Conservation (phyloP, 2,888 invertebrate species). For the Drosophila cognata region DNA sequence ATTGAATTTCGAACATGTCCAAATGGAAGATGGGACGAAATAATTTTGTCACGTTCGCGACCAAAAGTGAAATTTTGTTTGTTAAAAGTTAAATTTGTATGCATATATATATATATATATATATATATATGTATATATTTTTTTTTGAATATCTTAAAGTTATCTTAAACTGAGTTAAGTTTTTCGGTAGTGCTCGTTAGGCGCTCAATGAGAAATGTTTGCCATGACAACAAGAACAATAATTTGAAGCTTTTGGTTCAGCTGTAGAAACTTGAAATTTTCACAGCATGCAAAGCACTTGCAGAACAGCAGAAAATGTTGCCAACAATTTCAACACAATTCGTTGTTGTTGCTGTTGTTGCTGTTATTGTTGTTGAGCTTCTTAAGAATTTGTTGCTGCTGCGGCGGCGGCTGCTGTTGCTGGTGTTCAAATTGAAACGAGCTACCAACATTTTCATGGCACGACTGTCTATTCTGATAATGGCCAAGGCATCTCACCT, state of each 20-base stretch:
- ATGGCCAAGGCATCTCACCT: constrained; percentile 39
- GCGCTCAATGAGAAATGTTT: not conserved
- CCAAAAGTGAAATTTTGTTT: not conserved
- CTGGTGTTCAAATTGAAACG: constrained; percentile 11
- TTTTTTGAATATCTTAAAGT: not conserved
- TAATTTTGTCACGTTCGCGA: not conserved
- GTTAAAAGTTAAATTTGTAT: not conserved
- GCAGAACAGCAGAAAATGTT: constrained; percentile 15
- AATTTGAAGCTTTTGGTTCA: constrained; percentile 14
- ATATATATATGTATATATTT: not conserved
- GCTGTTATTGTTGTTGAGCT: not conserved
- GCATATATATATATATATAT: not conserved
- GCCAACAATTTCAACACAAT: constrained; percentile 31
- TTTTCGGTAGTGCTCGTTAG: not conserved
- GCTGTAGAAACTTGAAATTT: constrained; percentile 26
- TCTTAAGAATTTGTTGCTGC: constrained; percentile 18
- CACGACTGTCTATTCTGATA: constrained; percentile 42
- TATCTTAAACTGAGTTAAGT: not conserved
- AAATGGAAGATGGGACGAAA: not conserved
- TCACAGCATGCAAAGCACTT: constrained; percentile 41
- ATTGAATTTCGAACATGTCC: not conserved
- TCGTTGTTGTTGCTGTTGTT: constrained; percentile 9
- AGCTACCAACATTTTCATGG: constrained; percentile 29
- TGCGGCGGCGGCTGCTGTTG: constrained; percentile 14
- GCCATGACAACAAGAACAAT: constrained; percentile 6